Percentiles rank a stretch among this genome's conserved stretches.
These are phyloP conservation scores for honey bee (Apis mellifera) DNA, from an alignment of 1,140 invertebrate species.

Conservation along the genomic window DNA sequence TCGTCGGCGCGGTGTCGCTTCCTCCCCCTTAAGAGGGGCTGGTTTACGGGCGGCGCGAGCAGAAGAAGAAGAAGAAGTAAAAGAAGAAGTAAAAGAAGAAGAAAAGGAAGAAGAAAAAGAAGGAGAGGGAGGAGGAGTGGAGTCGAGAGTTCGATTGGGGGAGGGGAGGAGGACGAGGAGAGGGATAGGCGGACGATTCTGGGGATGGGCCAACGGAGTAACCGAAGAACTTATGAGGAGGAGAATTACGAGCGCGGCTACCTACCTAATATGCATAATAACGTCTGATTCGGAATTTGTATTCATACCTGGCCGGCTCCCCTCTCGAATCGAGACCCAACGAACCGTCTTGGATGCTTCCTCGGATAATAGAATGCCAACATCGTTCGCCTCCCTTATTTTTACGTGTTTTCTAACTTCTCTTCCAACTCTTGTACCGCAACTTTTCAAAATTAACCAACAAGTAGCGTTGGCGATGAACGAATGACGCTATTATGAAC, in stretches of 20 bases:
- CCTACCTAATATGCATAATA: slow-evolving; percentile 76
- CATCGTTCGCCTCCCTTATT: not conserved
- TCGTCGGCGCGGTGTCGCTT: slow-evolving; percentile 46
- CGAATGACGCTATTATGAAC: too few species aligned
- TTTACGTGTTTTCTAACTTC: not conserved
- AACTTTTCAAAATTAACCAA: too few species aligned
- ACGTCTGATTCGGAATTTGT: slow-evolving; percentile 74
- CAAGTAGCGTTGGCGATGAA: too few species aligned
- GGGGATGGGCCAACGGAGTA: slow-evolving; percentile 54
- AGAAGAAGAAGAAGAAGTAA: slow-evolving; percentile 25
- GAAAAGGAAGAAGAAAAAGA: not conserved
- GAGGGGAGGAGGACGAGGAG: not conserved
- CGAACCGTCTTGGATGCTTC: slow-evolving; percentile 25
- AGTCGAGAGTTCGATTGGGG: slow-evolving; percentile 6
- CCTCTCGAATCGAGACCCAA: slow-evolving; percentile 51
- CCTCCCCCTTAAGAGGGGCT: slow-evolving; percentile 33
- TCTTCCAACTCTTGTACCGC: too few species aligned
- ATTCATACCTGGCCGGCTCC: slow-evolving; percentile 66
- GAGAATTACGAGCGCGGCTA: slow-evolving; percentile 65
- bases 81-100: not conserved
- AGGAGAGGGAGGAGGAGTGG: not conserved
- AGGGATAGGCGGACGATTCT: slow-evolving; percentile 28
- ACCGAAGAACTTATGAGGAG: slow-evolving; percentile 69
- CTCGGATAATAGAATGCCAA: not conserved
- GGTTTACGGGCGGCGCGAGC: slow-evolving; percentile 23